Percentiles rank a stretch among this genome's conserved stretches.
These are phyloP conservation scores for Pteropus rufus DNA, from an alignment of 2,797 vertebrate genomes.

Conservation along the genomic window DNA sequence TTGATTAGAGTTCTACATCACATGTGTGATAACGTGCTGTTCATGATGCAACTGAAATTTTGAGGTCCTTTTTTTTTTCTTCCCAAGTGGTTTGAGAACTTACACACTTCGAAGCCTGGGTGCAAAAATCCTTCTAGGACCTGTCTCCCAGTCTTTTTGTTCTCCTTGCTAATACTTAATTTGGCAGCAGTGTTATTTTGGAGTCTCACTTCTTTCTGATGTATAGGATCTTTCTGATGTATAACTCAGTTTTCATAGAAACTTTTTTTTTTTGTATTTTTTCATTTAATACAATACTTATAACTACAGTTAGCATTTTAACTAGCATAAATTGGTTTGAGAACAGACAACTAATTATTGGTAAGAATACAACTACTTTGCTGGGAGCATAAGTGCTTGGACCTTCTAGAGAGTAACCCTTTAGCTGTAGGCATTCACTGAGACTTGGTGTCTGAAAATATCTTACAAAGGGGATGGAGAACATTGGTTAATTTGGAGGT, in stretches of 20 bases:
- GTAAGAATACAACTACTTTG: not conserved
- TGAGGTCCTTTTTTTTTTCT: not conserved
- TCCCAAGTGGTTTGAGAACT: not conserved
- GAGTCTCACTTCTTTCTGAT: not conserved
- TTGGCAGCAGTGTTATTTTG: not conserved
- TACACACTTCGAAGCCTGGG: not conserved
- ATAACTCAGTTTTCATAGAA: not conserved
- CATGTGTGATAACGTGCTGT: not conserved
- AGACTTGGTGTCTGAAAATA: not conserved
- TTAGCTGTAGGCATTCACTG: not conserved
- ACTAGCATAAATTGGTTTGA: not conserved
- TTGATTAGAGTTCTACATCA: not conserved
- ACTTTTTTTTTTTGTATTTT: not conserved
- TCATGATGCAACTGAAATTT: not conserved
- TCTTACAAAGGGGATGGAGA: not conserved
- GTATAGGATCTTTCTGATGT: not conserved
- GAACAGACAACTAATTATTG: not conserved
- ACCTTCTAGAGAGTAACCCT: not conserved
- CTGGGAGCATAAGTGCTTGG: not conserved
- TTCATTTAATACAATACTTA: constrained; percentile 7
- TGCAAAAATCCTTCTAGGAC: not conserved
- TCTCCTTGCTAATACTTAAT: constrained; percentile 1
- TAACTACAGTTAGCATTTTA: not conserved
- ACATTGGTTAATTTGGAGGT: not conserved
- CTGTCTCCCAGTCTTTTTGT: not conserved